A percentile compares a stretch with the other conserved stretches of the same genome.
Evolutionary conservation across 1,140 invertebrate genomes (phyloP).

Genomic region (Bombus confusus): DNA sequence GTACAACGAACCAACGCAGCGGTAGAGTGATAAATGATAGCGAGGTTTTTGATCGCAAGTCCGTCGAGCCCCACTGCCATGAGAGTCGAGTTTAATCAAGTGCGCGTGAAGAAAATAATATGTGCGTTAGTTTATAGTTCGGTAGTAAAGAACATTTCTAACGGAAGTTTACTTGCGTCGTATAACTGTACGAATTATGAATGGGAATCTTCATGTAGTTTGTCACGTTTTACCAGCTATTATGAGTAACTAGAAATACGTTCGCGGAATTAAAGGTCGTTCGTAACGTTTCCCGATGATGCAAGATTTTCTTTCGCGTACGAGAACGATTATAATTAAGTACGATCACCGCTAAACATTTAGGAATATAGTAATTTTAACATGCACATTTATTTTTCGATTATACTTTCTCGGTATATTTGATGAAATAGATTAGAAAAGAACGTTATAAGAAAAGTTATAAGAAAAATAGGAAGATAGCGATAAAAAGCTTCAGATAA

Average conservation of each 20-base stretch:
- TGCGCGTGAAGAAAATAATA: conserved; percentile 46
- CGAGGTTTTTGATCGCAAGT: conserved; percentile 54
- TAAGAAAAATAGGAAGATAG: no score
- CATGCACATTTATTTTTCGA: not conserved
- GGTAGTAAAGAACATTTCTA: conserved; percentile 21
- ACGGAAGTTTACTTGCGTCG: conserved; percentile 25
- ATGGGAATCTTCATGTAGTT: conserved; percentile 10
- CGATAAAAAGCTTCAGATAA: no score
- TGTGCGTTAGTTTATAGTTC: not conserved
- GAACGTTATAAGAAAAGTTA: not conserved
- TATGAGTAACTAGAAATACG: not conserved
- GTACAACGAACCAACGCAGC: conserved; percentile 41
- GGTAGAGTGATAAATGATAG: conserved; percentile 49
- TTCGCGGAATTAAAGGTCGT: not conserved
- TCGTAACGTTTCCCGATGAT: not conserved
- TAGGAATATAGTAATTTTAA: not conserved
- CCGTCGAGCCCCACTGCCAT: conserved; percentile 6
- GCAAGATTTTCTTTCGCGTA: not conserved
- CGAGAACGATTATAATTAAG: not conserved
- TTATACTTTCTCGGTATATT: not conserved
- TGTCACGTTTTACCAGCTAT: conserved; percentile 6
- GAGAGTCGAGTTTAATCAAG: conserved; percentile 41
- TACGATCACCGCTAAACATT: not conserved
- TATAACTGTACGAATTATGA: conserved; percentile 20
- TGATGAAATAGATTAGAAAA: not conserved